phyloP scores from a whole-genome alignment of 2,888 invertebrate genomes.

The Apeira syringaria region DNA sequence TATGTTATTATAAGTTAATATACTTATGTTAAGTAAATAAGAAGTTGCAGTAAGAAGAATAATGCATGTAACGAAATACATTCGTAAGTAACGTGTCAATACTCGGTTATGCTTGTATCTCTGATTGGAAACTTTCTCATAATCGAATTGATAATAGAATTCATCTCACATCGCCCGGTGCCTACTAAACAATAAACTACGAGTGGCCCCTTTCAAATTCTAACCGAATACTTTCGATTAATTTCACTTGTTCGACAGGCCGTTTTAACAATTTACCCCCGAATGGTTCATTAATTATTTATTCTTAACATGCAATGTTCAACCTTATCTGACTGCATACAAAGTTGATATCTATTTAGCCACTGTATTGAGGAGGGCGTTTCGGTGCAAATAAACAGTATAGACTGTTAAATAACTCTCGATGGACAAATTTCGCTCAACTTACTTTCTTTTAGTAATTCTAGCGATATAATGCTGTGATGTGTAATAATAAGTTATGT shows the following conservation, averaged over 20 bases:
- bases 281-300: constrained; percentile 43
- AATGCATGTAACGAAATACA: too few species aligned
- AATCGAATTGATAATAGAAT: constrained; percentile 21
- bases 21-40: too few species aligned
- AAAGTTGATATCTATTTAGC: constrained; percentile 38
- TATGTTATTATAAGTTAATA: too few species aligned
- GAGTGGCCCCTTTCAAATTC: constrained; percentile 55
- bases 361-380: constrained; percentile 43
- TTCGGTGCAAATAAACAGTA: constrained; percentile 57
- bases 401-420: constrained; percentile 59
- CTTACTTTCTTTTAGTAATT: neutral
- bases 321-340: constrained; percentile 36
- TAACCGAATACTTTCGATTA: constrained; percentile 68
- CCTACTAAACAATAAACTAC: constrained; percentile 47
- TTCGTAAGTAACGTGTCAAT: too few species aligned
- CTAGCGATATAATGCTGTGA: neutral
- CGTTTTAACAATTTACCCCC: constrained; percentile 65
- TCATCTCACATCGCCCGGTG: constrained; percentile 19
- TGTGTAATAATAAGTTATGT: too few species aligned
- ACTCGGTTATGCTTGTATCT: too few species aligned
- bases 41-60: too few species aligned
- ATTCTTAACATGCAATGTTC: constrained; percentile 36
- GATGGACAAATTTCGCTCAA: constrained; percentile 49
- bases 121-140: too few species aligned
- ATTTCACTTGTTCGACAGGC: constrained; percentile 65